Conservation (phyloP, 1,140 invertebrate genomes). For the Plectus sambesii region DNA sequence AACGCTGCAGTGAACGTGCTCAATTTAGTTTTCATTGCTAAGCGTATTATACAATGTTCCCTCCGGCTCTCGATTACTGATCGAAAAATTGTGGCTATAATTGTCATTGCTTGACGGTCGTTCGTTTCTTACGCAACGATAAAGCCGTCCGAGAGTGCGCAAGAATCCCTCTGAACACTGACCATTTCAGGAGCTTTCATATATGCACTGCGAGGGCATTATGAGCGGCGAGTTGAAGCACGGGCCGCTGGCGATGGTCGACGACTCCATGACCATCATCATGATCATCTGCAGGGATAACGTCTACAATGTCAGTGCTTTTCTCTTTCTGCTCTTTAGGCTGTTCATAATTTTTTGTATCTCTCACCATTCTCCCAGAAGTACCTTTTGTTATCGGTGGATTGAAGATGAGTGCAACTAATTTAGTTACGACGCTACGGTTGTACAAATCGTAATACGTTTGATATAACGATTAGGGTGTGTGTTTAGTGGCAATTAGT, state of each 20-base stretch:
- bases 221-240: conserved; percentile 94
- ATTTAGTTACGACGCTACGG: conserved; percentile 2
- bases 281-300: conserved; percentile 92
- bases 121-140: neutral
- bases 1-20: no score
- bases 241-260: conserved; percentile 88
- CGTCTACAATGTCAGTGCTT: conserved; percentile 63
- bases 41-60: no score
- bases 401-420: no score
- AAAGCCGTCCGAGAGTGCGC: neutral
- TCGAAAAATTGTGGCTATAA: no score
- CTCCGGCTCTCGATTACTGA: no score
- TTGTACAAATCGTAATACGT: no score
- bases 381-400: conserved; percentile 13
- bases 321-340: conserved; percentile 18
- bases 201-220: conserved; percentile 98
- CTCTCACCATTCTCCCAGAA: conserved; percentile 7
- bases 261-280: conserved; percentile 88
- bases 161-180: conserved; percentile 2
- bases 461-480: no score
- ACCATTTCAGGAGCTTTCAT: conserved; percentile 65
- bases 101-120: no score
- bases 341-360: neutral
- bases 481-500: no score
- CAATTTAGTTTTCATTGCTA: no score